These are phyloP conservation scores for Ondatra zibethicus DNA, from an alignment of 2,113 vertebrate species.

Conservation along the genomic window DNA sequence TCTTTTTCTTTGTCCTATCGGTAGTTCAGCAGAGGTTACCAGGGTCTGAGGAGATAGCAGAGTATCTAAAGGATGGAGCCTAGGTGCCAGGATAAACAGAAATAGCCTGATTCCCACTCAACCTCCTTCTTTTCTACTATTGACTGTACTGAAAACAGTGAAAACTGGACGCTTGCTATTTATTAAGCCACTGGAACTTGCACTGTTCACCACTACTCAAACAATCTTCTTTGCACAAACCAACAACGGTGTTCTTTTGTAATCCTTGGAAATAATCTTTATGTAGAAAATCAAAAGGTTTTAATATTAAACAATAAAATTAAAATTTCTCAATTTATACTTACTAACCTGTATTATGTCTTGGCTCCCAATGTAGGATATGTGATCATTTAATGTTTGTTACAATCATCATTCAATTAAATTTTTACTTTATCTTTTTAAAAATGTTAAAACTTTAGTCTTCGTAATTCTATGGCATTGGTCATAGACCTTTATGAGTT, in stretches of 20 bases:
- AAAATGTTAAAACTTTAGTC: background rate
- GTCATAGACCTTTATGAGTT: background rate
- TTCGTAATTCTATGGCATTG: background rate
- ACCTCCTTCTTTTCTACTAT: background rate
- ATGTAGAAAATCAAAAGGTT: background rate
- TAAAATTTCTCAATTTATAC: background rate
- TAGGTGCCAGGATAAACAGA: background rate
- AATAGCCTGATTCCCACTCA: background rate
- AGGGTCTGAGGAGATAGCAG: background rate
- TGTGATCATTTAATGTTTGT: background rate
- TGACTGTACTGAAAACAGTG: background rate
- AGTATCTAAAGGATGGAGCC: background rate
- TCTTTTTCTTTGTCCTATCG: background rate
- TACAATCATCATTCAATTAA: background rate
- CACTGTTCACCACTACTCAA: background rate
- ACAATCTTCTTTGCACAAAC: background rate
- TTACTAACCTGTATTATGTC: background rate
- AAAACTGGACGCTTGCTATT: background rate
- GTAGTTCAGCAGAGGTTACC: background rate
- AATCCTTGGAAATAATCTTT: background rate
- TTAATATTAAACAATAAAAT: conserved; percentile 9
- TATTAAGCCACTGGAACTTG: background rate
- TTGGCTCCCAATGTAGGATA: background rate
- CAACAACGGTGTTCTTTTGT: background rate
- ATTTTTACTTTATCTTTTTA: background rate